Evolutionary conservation across 2,113 vertebrate species (phyloP).

Genomic region (Hystrix brachyura): DNA sequence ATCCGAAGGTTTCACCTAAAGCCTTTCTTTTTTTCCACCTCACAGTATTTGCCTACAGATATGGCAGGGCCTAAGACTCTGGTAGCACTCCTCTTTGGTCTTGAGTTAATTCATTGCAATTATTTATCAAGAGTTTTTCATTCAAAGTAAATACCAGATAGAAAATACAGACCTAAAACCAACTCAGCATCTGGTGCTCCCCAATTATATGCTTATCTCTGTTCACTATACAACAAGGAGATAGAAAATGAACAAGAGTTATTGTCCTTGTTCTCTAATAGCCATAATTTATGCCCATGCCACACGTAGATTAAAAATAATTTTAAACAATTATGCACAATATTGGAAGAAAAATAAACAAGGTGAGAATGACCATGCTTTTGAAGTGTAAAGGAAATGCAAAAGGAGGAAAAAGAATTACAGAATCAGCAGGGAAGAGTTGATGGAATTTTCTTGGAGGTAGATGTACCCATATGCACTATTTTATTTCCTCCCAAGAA

Average conservation of each 20-base stretch:
- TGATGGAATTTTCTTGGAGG: background rate
- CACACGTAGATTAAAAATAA: background rate
- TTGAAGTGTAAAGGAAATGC: background rate
- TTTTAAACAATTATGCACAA: constrained; percentile 22
- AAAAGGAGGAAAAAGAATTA: background rate
- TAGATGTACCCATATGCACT: background rate
- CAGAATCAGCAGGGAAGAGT: background rate
- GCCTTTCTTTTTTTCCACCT: background rate
- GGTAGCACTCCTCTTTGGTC: background rate
- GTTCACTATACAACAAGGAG: background rate
- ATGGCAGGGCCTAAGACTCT: background rate
- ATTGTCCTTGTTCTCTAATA: background rate
- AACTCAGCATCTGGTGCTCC: background rate
- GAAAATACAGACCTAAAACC: background rate
- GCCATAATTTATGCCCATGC: background rate
- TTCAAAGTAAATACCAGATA: background rate
- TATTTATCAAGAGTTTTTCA: background rate
- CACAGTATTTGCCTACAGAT: background rate
- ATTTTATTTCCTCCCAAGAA: constrained; percentile 1
- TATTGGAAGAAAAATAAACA: constrained; percentile 24
- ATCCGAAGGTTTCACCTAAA: background rate
- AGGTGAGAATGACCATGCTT: background rate
- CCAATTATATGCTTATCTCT: background rate
- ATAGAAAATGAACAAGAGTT: background rate
- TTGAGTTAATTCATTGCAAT: background rate